A percentile compares a stretch with the other conserved stretches of the same genome.
These are phyloP conservation scores for Tapirus terrestris DNA, from an alignment of 2,113 vertebrate genomes.

Conservation along the genomic window DNA sequence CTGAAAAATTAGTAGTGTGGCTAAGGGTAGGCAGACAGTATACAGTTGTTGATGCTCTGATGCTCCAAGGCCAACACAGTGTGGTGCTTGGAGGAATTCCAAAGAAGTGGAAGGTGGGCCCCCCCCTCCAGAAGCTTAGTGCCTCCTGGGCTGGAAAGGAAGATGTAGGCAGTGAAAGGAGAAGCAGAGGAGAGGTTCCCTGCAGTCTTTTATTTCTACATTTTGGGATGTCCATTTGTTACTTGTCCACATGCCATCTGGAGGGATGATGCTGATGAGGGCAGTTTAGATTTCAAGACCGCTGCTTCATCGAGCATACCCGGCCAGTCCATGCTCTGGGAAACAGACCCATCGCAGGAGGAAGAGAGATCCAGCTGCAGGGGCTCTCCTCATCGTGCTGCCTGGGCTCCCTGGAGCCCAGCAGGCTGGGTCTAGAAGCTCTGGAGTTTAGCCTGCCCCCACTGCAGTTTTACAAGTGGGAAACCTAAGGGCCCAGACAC, in stretches of 20 bases:
- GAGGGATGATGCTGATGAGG: accelerated
- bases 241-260: neutral
- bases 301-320: neutral
- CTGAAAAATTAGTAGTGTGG: neutral
- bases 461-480: neutral
- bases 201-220: neutral
- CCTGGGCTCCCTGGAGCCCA: neutral
- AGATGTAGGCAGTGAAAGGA: neutral
- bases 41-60: accelerated
- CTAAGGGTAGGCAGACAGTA: accelerated
- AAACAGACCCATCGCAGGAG: neutral
- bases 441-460: neutral
- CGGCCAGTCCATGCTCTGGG: accelerated
- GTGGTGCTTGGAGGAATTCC: neutral
- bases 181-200: neutral
- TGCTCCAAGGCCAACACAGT: accelerated
- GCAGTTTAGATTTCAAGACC: neutral
- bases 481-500: neutral
- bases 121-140: neutral
- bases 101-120: accelerated
- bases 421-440: neutral
- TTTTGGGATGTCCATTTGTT: neutral
- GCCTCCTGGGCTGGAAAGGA: neutral
- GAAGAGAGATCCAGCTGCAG: neutral
- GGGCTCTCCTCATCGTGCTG: accelerated